phyloP scores from a whole-genome alignment of 2,113 vertebrate species.

The Agelaius phoeniceus region DNA sequence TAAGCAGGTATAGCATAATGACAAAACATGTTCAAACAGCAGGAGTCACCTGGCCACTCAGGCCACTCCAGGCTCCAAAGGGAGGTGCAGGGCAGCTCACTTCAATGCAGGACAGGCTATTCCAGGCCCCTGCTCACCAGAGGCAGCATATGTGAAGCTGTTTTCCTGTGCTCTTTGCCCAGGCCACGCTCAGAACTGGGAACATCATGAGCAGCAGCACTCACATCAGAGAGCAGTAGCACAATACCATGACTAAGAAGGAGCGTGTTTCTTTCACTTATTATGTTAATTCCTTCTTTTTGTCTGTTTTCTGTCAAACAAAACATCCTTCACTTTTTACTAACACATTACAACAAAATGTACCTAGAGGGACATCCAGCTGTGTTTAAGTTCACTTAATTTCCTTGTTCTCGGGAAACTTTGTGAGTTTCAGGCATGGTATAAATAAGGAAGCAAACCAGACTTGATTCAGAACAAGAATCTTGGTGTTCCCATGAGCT shows the following conservation, averaged over 20 bases:
- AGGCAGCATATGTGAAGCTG: not conserved
- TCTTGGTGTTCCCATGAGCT: not conserved
- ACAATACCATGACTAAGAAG: not conserved
- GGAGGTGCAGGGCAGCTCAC: not conserved
- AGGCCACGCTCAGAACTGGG: not conserved
- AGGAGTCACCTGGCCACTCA: not conserved
- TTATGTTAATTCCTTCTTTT: not conserved
- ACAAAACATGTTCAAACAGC: not conserved
- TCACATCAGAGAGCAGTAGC: not conserved
- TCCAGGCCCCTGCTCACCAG: not conserved
- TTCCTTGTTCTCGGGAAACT: not conserved
- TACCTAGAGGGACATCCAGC: slow-evolving; percentile 7
- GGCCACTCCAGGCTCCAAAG: not conserved
- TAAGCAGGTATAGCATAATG: not conserved
- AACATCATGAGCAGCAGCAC: not conserved
- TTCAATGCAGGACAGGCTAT: not conserved
- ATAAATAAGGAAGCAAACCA: not conserved
- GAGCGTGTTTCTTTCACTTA: not conserved
- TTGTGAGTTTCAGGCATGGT: not conserved
- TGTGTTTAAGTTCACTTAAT: slow-evolving; percentile 12
- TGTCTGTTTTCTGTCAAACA: slow-evolving; percentile 11
- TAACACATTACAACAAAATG: not conserved
- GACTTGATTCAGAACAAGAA: not conserved
- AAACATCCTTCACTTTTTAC: not conserved
- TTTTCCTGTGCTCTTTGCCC: not conserved